These are phyloP conservation scores for Euzophera pinguis DNA, from an alignment of 2,888 invertebrate genomes.

Conservation along the genomic window DNA sequence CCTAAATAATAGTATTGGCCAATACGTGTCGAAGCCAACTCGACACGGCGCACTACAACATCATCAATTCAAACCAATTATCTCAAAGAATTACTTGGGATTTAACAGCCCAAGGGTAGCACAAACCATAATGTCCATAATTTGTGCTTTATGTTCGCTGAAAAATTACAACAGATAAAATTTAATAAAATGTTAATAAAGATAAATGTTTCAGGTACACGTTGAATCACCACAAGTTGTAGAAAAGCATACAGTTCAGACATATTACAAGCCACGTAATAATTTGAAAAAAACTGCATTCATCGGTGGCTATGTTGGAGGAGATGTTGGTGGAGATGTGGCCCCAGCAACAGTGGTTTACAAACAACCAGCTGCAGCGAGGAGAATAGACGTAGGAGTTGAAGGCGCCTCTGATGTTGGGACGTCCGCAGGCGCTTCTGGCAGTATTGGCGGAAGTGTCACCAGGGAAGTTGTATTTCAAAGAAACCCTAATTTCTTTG, in stretches of 20 bases:
- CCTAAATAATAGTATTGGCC: neutral
- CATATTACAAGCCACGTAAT: conserved; percentile 54
- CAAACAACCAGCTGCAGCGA: conserved; percentile 43
- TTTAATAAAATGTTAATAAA: neutral
- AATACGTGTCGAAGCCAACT: neutral
- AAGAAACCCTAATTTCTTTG: conserved; percentile 71
- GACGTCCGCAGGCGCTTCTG: conserved; percentile 24
- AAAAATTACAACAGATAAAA: neutral
- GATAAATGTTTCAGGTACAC: conserved; percentile 43
- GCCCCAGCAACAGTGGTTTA: conserved; percentile 30
- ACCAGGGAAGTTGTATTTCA: conserved; percentile 49
- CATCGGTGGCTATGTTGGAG: conserved; percentile 53
- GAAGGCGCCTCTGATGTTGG: conserved; percentile 37
- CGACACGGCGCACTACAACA: neutral
- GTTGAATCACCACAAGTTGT: conserved; percentile 45
- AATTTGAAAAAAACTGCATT: conserved; percentile 52
- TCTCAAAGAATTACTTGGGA: neutral
- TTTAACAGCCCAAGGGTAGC: neutral
- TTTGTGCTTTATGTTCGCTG: neutral
- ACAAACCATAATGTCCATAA: neutral
- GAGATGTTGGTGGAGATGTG: conserved; percentile 26
- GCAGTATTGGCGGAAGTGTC: conserved; percentile 31
- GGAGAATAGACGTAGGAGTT: conserved; percentile 51
- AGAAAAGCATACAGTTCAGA: conserved; percentile 47
- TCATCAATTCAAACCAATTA: neutral